A percentile compares a stretch with the other conserved stretches of the same genome.
Evolutionary conservation across 2,113 vertebrate species (phyloP).

Genomic region (Corythornis vintsioides): DNA sequence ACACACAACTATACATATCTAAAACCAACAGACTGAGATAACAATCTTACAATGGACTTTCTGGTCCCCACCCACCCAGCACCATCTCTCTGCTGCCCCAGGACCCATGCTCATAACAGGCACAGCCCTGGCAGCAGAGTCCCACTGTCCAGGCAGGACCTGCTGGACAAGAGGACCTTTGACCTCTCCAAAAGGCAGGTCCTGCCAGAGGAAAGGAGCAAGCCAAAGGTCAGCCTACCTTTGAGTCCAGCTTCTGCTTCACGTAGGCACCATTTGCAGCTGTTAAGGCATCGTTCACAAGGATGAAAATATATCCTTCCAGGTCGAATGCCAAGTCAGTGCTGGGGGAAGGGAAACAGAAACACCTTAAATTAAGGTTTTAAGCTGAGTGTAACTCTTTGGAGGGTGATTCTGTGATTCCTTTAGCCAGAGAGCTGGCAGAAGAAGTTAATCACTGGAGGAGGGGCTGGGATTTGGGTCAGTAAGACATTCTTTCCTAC

Average conservation of each 20-base stretch:
- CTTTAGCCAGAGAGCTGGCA: not conserved
- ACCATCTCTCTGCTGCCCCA: not conserved
- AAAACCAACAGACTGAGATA: fast-evolving
- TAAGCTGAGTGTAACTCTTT: not conserved
- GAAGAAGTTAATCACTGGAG: not conserved
- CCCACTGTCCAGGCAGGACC: not conserved
- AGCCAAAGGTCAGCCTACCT: slow-evolving; percentile 72
- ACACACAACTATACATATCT: too few relatives aligned
- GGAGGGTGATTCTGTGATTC: too few relatives aligned
- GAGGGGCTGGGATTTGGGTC: not conserved
- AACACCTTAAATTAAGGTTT: not conserved
- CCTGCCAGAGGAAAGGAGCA: not conserved
- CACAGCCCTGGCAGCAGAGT: not conserved
- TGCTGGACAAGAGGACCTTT: too few relatives aligned
- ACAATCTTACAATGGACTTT: fast-evolving
- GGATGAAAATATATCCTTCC: slow-evolving; percentile 91
- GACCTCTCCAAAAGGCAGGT: fast-evolving
- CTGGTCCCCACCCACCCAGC: not conserved
- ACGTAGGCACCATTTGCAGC: slow-evolving; percentile 93
- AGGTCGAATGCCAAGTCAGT: slow-evolving; percentile 93
- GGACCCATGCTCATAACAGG: not conserved
- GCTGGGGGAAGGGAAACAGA: slow-evolving; percentile 58
- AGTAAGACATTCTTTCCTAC: not conserved
- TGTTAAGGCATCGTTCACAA: slow-evolving; percentile 91
- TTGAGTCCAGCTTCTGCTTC: slow-evolving; percentile 95